Percentiles rank a stretch among this genome's conserved stretches.
phyloP scores from a whole-genome alignment of 2,113 vertebrate genomes.

The Paralichthys olivaceus region DNA sequence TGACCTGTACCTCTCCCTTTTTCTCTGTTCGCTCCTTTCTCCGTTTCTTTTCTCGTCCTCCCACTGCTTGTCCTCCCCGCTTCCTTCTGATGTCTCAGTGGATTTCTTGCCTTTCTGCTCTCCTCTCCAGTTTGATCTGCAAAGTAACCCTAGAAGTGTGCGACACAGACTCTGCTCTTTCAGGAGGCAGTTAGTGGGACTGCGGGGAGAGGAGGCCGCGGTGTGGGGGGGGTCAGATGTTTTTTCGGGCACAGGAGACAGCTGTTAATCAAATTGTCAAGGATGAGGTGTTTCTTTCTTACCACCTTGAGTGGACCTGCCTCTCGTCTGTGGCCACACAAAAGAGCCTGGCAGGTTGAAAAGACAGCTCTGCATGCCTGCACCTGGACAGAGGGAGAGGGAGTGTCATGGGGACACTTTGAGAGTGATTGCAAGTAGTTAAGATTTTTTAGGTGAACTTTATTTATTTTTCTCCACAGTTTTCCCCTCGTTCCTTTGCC shows the following conservation, averaged over 20 bases:
- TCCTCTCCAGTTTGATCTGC: constrained; percentile 72
- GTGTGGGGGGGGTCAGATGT: constrained; percentile 36
- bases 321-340: constrained; percentile 59
- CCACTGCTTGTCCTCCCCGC: constrained; percentile 49
- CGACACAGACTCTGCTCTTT: constrained; percentile 77
- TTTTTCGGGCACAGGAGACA: constrained; percentile 76
- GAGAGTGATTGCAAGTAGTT: constrained; percentile 65
- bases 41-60: constrained; percentile 47
- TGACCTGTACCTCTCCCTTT: constrained; percentile 23
- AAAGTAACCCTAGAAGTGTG: constrained; percentile 84
- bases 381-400: constrained; percentile 72
- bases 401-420: constrained; percentile 54
- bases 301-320: constrained; percentile 70
- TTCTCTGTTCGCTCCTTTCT: constrained; percentile 19
- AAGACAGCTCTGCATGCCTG: constrained; percentile 71
- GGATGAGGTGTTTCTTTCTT: constrained; percentile 80
- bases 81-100: constrained; percentile 67
- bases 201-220: constrained; percentile 32
- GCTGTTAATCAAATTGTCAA: constrained; percentile 85
- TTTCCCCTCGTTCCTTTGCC: constrained; percentile 22
- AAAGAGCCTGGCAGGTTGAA: constrained; percentile 61
- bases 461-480: constrained; percentile 24
- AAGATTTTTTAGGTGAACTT: constrained; percentile 35
- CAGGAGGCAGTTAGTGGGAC: constrained; percentile 57
- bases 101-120: constrained; percentile 78